phyloP scores from a whole-genome alignment of 2,888 invertebrate species.

The Troilus luridus region DNA sequence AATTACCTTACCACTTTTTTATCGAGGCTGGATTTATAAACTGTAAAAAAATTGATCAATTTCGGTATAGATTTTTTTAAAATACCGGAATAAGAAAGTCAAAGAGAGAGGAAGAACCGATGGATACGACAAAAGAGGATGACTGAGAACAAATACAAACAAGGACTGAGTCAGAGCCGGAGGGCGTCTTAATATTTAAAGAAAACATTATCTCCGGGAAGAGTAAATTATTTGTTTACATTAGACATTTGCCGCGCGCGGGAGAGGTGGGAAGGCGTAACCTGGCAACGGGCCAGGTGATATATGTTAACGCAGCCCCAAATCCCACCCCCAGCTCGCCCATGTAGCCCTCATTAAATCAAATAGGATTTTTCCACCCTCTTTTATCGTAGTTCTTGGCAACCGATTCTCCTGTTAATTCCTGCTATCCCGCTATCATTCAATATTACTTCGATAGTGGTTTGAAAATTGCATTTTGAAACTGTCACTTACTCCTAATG shows the following conservation, averaged over 20 bases:
- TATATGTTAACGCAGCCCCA: slow-evolving; percentile 55
- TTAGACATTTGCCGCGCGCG: slow-evolving; percentile 31
- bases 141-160: slow-evolving; percentile 43
- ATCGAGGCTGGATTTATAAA: too few relatives aligned
- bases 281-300: slow-evolving; percentile 57
- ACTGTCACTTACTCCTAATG: too few relatives aligned
- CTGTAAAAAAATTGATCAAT: not conserved
- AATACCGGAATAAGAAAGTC: slow-evolving; percentile 5
- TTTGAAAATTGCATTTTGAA: not conserved
- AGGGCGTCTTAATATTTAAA: slow-evolving; percentile 38
- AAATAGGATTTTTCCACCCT: slow-evolving; percentile 50
- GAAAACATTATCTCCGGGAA: slow-evolving; percentile 44
- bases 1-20: too few relatives aligned
- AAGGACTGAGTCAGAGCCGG: not conserved
- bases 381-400: slow-evolving; percentile 40
- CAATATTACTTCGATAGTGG: not conserved
- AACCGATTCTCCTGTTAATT: slow-evolving; percentile 13
- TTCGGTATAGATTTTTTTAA: not conserved
- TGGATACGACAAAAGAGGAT: slow-evolving; percentile 33
- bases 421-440: not conserved
- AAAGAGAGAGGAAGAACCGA: not conserved
- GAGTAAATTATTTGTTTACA: slow-evolving; percentile 48
- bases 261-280: slow-evolving; percentile 4
- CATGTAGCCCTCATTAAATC: slow-evolving; percentile 53
- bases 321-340: slow-evolving; percentile 36